Evolutionary conservation across 2,888 invertebrate genomes (phyloP).

Genomic region (Noctua comes): DNA sequence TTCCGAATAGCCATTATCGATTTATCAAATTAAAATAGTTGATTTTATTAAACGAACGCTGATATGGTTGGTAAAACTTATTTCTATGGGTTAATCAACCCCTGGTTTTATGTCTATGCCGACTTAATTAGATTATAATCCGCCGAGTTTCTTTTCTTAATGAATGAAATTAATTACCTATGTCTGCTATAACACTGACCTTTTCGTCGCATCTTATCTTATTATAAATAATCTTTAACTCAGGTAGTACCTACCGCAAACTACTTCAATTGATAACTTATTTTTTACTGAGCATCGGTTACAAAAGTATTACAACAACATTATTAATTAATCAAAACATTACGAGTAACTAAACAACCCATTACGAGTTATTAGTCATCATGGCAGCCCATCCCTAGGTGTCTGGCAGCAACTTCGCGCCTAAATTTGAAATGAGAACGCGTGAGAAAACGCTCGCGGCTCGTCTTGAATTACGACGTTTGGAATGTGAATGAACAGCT

Average conservation of each 20-base stretch:
- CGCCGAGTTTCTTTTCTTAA: constrained; percentile 13
- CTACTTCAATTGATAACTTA: neutral
- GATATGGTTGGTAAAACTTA: constrained; percentile 36
- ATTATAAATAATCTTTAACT: constrained; percentile 18
- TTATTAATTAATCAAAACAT: constrained; percentile 41
- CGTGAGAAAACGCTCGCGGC: constrained; percentile 85
- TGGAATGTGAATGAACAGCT: constrained; percentile 82
- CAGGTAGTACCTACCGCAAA: constrained; percentile 1
- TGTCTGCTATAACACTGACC: constrained; percentile 23
- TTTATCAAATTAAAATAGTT: constrained; percentile 54
- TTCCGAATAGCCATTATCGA: constrained; percentile 52
- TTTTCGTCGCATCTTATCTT: constrained; percentile 25
- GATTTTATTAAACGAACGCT: constrained; percentile 48
- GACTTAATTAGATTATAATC: neutral
- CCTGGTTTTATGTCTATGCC: constrained; percentile 1
- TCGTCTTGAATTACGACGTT: constrained; percentile 79
- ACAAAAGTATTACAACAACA: constrained; percentile 5
- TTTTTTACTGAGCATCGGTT: constrained; percentile 16
- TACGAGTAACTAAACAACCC: constrained; percentile 32
- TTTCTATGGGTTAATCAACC: constrained; percentile 50
- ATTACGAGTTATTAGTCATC: constrained; percentile 51
- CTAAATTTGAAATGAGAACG: constrained; percentile 85
- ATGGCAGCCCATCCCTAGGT: constrained; percentile 65
- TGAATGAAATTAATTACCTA: neutral
- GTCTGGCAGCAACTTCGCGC: constrained; percentile 81